Percentiles rank a stretch among this genome's conserved stretches.
These are phyloP conservation scores for Dryocosmus kuriphilus DNA, from an alignment of 2,888 invertebrate genomes.

Conservation along the genomic window DNA sequence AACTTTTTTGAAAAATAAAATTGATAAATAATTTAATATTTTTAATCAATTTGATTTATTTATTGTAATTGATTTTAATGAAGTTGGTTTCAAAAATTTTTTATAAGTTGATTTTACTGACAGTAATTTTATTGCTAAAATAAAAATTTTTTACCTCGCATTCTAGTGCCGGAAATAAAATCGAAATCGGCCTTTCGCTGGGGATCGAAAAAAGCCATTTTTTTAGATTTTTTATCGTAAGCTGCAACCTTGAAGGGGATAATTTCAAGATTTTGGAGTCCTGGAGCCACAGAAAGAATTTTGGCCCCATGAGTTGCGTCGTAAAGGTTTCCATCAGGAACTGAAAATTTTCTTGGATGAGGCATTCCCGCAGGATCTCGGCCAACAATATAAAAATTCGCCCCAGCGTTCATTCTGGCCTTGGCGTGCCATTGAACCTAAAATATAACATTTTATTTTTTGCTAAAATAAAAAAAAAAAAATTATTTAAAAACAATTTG, in stretches of 20 bases:
- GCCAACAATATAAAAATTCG: slow-evolving; percentile 98
- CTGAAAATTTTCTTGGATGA: slow-evolving; percentile 85
- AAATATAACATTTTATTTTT: slow-evolving; percentile 41
- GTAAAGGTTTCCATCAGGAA: slow-evolving; percentile 89
- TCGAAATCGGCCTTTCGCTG: slow-evolving; percentile 93
- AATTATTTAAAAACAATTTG: too few relatives aligned
- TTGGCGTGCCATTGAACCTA: slow-evolving; percentile 95
- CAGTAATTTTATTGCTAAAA: not conserved
- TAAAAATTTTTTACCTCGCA: slow-evolving; percentile 83
- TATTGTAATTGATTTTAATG: too few relatives aligned
- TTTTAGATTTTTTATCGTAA: slow-evolving; percentile 88
- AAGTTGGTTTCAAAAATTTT: too few relatives aligned
- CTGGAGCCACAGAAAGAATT: slow-evolving; percentile 95
- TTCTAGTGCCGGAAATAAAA: slow-evolving; percentile 96
- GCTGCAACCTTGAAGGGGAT: slow-evolving; percentile 98
- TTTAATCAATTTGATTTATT: too few relatives aligned
- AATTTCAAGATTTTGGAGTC: slow-evolving; percentile 93
- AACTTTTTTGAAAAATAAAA: too few relatives aligned
- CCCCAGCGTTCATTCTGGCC: slow-evolving; percentile 95
- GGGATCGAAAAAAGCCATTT: slow-evolving; percentile 96
- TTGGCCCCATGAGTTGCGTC: slow-evolving; percentile 94
- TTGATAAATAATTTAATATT: too few relatives aligned
- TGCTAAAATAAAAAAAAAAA: slow-evolving; percentile 2
- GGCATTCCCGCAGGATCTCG: slow-evolving; percentile 98
- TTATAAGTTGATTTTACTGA: too few relatives aligned